Conservation (phyloP, 2,888 invertebrate genomes). For the Hofmannophila pseudospretella region DNA sequence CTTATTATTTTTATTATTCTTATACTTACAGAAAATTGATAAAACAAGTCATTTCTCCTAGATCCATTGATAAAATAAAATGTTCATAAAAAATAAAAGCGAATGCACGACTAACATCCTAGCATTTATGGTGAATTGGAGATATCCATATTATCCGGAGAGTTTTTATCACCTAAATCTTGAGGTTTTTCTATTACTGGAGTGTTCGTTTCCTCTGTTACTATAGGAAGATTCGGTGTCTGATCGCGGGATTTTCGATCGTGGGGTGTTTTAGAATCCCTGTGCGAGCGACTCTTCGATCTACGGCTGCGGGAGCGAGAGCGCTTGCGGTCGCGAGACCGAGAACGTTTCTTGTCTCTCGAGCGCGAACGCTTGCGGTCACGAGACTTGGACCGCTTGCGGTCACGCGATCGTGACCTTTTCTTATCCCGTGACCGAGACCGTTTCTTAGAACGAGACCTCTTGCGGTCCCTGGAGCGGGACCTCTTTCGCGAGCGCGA, state of each 20-base stretch:
- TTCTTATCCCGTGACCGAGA: conserved; percentile 78
- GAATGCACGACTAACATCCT: neutral
- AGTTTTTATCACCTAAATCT: conserved; percentile 70
- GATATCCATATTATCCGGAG: conserved; percentile 87
- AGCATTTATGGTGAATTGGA: conserved; percentile 83
- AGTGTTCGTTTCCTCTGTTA: conserved; percentile 45
- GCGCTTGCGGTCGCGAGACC: conserved; percentile 65
- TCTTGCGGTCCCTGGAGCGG: conserved; percentile 49
- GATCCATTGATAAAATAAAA: neutral
- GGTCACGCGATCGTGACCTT: conserved; percentile 73
- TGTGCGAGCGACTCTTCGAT: conserved; percentile 62
- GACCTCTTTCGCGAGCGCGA: conserved; percentile 63
- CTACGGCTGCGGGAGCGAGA: conserved; percentile 57
- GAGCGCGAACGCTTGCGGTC: conserved; percentile 71
- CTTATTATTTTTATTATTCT: conserved; percentile 16
- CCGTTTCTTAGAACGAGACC: conserved; percentile 69
- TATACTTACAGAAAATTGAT: conserved; percentile 6
- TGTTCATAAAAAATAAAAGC: conserved; percentile 6
- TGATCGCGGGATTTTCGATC: conserved; percentile 57
- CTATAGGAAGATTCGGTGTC: conserved; percentile 44
- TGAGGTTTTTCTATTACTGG: conserved; percentile 31
- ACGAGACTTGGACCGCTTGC: conserved; percentile 62
- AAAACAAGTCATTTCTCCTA: neutral
- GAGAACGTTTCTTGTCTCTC: conserved; percentile 58
- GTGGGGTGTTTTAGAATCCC: conserved; percentile 62